These are phyloP conservation scores for Aegithalos caudatus DNA, from an alignment of 2,113 vertebrate species.

Conservation along the genomic window DNA sequence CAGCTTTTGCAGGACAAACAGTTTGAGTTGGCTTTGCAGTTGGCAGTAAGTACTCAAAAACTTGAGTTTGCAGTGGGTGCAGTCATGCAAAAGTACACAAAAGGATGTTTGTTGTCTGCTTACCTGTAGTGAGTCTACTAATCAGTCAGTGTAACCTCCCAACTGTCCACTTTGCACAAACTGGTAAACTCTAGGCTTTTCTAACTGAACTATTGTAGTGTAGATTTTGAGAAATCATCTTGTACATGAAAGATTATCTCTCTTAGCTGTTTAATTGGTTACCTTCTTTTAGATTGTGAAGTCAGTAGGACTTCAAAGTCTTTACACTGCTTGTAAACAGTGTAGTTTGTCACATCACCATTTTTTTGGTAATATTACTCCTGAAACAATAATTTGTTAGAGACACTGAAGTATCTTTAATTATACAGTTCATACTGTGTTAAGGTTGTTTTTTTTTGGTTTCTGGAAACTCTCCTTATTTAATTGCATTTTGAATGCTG, in stretches of 20 bases:
- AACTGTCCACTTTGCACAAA: neutral
- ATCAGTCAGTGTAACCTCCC: neutral
- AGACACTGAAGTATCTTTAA: neutral
- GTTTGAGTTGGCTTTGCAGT: conserved; percentile 95
- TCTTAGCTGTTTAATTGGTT: neutral
- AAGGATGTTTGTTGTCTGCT: neutral
- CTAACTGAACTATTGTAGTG: neutral
- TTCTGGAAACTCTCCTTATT: neutral
- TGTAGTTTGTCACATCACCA: neutral
- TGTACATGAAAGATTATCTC: neutral
- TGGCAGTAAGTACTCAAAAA: conserved; percentile 83
- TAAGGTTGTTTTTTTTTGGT: neutral
- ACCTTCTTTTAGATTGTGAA: neutral
- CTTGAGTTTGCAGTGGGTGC: neutral
- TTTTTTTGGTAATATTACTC: neutral
- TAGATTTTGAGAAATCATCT: neutral
- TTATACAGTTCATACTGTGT: neutral
- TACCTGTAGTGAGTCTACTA: neutral
- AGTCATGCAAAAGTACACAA: neutral
- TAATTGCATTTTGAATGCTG: neutral
- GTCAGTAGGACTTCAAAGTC: neutral
- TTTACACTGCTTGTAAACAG: neutral
- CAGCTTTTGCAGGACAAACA: conserved; percentile 98
- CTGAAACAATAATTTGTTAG: neutral
- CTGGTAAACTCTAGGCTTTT: neutral